Base-by-base conservation (phyloP, 1,140 invertebrate species). In the Lordiphosa collinella region DNA sequence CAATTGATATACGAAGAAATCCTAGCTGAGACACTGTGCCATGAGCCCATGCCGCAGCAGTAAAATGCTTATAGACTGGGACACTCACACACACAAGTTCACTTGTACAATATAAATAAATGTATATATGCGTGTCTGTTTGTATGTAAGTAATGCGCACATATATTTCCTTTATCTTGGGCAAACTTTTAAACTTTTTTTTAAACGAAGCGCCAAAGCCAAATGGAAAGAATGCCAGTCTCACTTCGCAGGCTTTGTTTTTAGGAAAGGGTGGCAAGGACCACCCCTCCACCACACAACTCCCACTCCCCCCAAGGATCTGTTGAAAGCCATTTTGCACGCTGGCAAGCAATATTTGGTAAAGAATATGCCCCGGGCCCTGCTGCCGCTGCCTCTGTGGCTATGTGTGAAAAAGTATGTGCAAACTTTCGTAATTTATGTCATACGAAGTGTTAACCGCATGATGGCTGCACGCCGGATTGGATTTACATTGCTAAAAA, bases 401-500 rank as follows among this genome's bases (percentile, higher is more conserved):
- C 50, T 82, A 55, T 82, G 72, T 82, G 79, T 52, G 78, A 73
- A 84, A 73, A 82, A 82, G 78, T 82, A 82, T 82, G 72, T 82
- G 79, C 58, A 84, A 82, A 82, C 78, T 82, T 82, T 82, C 68
- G 78, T 82, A 82, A 82, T 82, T 82, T 82, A 82, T 82, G 78
- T 82, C 78, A 82, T 82, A 82, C 78, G 78, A 82, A 82, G 78
- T 82, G 78, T 82, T 82, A 82, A 82, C 78, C 78, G 78, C 78
- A 82, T 82, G 78, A 82, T 82, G 78, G 78, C 78, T 84, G 78
- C 78, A 82, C 78, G 78, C 78, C 78, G 78, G 78, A 82, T 82
- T 82, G 78, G 68, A 82, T 82, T 82, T 82, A 82, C 78, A 82
- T 84, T 84, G 78, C 76, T 68, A 67, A 76, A 70, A 75, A 68